Base-by-base conservation (phyloP, 2,113 vertebrate genomes). In the Dermatemys mawii region DNA sequence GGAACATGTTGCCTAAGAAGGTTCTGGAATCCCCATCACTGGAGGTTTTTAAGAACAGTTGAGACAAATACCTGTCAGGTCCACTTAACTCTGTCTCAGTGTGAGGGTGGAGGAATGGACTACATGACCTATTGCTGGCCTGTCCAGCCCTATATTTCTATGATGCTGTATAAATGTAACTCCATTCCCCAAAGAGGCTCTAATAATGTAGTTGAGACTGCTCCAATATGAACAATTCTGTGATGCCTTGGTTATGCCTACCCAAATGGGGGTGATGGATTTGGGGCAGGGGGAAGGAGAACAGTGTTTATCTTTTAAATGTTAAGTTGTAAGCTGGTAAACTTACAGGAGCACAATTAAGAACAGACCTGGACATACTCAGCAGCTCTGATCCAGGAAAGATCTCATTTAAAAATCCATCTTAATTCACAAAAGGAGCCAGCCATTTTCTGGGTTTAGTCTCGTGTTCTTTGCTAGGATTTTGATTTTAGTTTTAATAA, bases 241-340 rank as follows among this genome's bases (percentile, higher is more conserved):
- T 70, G n/a, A 27, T 22, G 75, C 44, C 14, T 76, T 12, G 35
- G 41, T 19, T 11, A 24, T 2, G 6, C 1, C 1, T 4, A 1
- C 5, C 2, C 8, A 1, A 63, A 81, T 11, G 29, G 14, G 26
- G 70, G 21, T 22, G 17, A 41, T 41, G 38, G 46, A 32, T 35
- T 3, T 0, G 38, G 19, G 78, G 49, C 3, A 27, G 60, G 7
- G 70, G 17, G 16, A 24, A 57, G 3, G 0, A 88, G 16, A 27
- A 38, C 67, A 1, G 16, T 7, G 24, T 78, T 29, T 10, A 13
- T 41, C n/a, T 41, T 73, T 73, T 73, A 3, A 29, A 46, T 17
- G 49, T 26, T 2, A 57, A 76, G 6, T 0, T 1, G 0, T 0
- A 3, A 26, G 2, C 6, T 1, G 44, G 46, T 0, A 0, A 49